Base-by-base conservation (phyloP, 1,140 invertebrate genomes). In the Tenebrio molitor region DNA sequence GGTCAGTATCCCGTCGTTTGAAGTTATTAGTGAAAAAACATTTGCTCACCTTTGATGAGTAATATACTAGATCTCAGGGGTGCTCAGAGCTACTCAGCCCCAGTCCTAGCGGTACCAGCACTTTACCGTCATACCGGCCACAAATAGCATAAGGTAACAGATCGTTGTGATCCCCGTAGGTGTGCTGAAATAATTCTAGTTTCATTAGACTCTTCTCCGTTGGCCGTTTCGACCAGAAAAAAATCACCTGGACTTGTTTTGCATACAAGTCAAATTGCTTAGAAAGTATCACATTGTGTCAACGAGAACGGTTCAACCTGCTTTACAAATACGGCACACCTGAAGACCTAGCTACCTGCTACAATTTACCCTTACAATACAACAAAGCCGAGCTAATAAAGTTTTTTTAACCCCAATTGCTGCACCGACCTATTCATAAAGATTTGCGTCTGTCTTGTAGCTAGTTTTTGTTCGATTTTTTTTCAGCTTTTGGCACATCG, bases 61-160 rank as follows among this genome's bases (percentile, higher is more conserved):
- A 66, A 66, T 44, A 65, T 65, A 41, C 36, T 66, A 36, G 12
- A 44, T 44, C 64, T 66, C 39, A 66, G 36, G 64, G 64, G 64
- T 66, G 64, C 64, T 66, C 23, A 21, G 15, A 65, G 8, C 63
- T 65, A 66, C 64, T 65, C 41, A 65, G 29, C 21, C 15, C 25
- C 42, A n/a, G n/a, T n/a, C n/a, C n/a, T n/a, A n/a, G n/a, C n/a
- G 66, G 66, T 69, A 69, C 66, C 66, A 69, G 66, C 66, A 69
- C 42, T 53, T 69, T n/a, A 29, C 16, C 17, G 15, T 10, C 34
- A n/a, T 65, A 39, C 36, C 15, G 46, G 33, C 65, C 25, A 36
- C 65, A 68, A 41, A 65, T 65, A 14, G 17, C 19, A 68, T 19
- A 66, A 50, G 62, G 62, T 65, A 36, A 17, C 58, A 34, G 58